A percentile compares a stretch with the other conserved stretches of the same genome.
phyloP scores from a whole-genome alignment of 2,888 invertebrate genomes.

The Pterobdella sp. region DNA sequence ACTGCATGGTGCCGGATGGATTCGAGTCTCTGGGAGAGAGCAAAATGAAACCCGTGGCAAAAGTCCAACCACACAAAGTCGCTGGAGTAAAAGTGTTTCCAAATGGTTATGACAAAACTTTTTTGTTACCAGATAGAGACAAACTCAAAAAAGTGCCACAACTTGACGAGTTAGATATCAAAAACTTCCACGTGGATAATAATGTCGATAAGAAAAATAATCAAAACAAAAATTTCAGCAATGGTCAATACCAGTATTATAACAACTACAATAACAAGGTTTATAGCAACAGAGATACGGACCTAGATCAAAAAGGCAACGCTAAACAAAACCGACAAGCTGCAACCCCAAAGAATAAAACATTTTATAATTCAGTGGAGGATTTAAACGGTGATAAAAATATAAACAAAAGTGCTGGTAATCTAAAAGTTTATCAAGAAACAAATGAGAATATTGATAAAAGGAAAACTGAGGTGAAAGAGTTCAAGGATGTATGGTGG shows the following conservation, averaged over 20 bases:
- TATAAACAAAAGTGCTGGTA: no score
- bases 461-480: neutral
- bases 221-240: neutral
- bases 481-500: no score
- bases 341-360: no score
- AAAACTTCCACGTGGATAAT: neutral
- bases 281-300: no score
- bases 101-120: constrained; percentile 20
- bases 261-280: no score
- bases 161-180: neutral
- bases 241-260: neutral
- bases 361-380: no score
- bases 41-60: constrained; percentile 34
- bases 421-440: no score
- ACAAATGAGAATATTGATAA: neutral
- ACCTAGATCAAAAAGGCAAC: no score
- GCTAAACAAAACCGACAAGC: no score
- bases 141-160: constrained; percentile 16
- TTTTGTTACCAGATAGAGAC: constrained; percentile 13
- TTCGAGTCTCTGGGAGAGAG: neutral
- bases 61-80: constrained; percentile 37
- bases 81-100: constrained; percentile 36
- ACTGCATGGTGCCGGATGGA: neutral
- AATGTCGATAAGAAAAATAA: neutral
- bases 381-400: no score